A percentile compares a stretch with the other conserved stretches of the same genome.
Conservation (phyloP, 2,797 vertebrate species). For the Sternarchorhynchus goeldii region DNA sequence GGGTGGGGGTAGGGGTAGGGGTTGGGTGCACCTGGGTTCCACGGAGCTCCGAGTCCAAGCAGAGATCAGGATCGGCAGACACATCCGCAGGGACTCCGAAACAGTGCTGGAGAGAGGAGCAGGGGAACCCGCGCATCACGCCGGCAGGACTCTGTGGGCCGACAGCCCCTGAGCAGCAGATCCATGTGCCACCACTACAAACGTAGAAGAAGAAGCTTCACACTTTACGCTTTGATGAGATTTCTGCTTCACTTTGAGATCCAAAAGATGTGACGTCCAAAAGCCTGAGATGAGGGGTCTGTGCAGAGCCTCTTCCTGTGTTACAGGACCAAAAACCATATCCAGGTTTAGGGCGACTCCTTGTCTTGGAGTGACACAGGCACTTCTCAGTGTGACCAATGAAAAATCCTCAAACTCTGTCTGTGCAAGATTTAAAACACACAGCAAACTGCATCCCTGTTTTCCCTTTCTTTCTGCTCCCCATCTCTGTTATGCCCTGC, state of each 20-base stretch:
- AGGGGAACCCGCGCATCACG: conserved; percentile 77
- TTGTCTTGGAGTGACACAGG: background rate
- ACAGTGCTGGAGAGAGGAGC: conserved; percentile 76
- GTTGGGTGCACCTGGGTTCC: conserved; percentile 47
- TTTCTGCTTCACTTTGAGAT: too few relatives aligned
- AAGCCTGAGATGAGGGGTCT: background rate
- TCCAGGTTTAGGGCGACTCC: conserved; percentile 4
- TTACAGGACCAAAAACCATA: background rate
- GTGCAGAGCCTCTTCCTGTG: background rate
- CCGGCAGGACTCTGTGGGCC: conserved; percentile 5
- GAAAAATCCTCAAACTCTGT: background rate
- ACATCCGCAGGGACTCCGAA: conserved; percentile 74
- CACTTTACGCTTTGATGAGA: background rate
- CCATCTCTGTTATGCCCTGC: background rate
- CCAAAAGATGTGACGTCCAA: background rate
- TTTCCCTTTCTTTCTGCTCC: conserved; percentile 1
- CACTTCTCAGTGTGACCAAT: background rate
- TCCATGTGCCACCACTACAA: conserved; percentile 11
- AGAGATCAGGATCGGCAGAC: conserved; percentile 60
- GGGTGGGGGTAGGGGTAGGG: conserved; percentile 38
- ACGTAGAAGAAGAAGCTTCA: background rate
- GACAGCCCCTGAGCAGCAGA: background rate
- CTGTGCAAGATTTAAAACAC: background rate
- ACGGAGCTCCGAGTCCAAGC: conserved; percentile 54
- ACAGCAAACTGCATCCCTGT: background rate